Base-by-base conservation (phyloP, 2,113 vertebrate species). In the Oryzias javanicus region DNA sequence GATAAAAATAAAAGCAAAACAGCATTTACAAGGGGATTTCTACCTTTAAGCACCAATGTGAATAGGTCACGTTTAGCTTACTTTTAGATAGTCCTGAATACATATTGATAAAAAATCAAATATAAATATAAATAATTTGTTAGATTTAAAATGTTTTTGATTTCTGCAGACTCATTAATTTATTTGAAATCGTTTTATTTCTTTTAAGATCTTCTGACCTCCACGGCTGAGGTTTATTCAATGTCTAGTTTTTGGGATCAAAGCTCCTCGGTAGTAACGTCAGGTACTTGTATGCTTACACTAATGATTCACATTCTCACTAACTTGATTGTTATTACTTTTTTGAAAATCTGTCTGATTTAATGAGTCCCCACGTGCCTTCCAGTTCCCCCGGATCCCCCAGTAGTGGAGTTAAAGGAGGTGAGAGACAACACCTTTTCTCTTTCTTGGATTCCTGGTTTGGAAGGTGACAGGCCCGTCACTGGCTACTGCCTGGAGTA, bases 401-500 rank as follows among this genome's bases (percentile, higher is more conserved):
- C 80, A 2, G 50, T 81, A 24, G 14, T 89, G 13, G 13, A 77
- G 18, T 40, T 88, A 49, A 70, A 78, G 42, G 68, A 78, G 49
- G 76, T 86, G 44, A 74, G 17, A 45, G 45, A 54, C 54, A 67
- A 71, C 2, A 54, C 47, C 0, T 53, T 89, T 27, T 80, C 79
- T 15, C 63, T 89, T 13, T 27, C 41, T n/a, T 89, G 88, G 88
- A 79, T 42, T 60, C 59, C 74, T 19, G 76, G 79, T 8, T 79
- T 67, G 54, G 52, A 73, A 59, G 78, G 80, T 17, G 60, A 67
- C 58, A 69, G 76, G 60, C 72, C 82, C 53, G 72, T 85, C 13
- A 80, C 72, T 0, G 70, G 77, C 6, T 89, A 67, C 70, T 59
- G 52, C 29, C 72, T 89, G 35, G 82, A 88, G 70, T 88, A 79